These are phyloP conservation scores for Aphaenogaster rudis DNA, from an alignment of 1,140 invertebrate genomes.

Conservation along the genomic window DNA sequence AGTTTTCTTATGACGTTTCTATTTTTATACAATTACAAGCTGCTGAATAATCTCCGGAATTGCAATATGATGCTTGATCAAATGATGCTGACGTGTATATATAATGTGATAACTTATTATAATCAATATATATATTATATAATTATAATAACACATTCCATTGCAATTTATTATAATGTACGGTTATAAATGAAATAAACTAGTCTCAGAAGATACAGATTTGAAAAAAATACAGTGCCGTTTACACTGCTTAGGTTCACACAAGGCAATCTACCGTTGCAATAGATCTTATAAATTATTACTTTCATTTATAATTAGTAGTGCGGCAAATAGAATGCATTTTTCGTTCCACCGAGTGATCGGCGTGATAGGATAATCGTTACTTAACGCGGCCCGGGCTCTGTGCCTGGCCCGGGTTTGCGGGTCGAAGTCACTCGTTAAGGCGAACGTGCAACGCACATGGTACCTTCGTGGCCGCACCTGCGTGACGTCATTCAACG, in stretches of 20 bases:
- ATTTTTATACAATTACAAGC: neutral
- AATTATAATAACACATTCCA: neutral
- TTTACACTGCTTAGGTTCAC: neutral
- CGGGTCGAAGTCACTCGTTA: slow-evolving; percentile 56
- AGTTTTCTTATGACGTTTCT: neutral
- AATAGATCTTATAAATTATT: slow-evolving; percentile 27
- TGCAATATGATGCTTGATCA: neutral
- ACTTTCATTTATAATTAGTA: slow-evolving; percentile 31
- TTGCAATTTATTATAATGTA: neutral
- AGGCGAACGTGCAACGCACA: slow-evolving; percentile 34
- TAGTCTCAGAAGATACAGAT: slow-evolving; percentile 4
- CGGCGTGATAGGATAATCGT: slow-evolving; percentile 67
- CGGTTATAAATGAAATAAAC: neutral
- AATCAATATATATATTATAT: neutral
- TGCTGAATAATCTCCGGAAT: neutral
- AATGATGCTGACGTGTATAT: neutral
- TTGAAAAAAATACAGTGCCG: neutral
- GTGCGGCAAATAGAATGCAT: slow-evolving; percentile 23
- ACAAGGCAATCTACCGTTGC: neutral
- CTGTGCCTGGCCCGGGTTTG: slow-evolving; percentile 11
- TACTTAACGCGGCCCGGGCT: slow-evolving; percentile 55
- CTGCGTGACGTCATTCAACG: slow-evolving; percentile 69
- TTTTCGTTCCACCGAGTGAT: slow-evolving; percentile 20
- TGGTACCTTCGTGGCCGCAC: slow-evolving; percentile 66
- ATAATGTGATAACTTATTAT: slow-evolving; percentile 12